These are phyloP conservation scores for Capreolus pygargus DNA, from an alignment of 2,113 vertebrate species.

Conservation along the genomic window DNA sequence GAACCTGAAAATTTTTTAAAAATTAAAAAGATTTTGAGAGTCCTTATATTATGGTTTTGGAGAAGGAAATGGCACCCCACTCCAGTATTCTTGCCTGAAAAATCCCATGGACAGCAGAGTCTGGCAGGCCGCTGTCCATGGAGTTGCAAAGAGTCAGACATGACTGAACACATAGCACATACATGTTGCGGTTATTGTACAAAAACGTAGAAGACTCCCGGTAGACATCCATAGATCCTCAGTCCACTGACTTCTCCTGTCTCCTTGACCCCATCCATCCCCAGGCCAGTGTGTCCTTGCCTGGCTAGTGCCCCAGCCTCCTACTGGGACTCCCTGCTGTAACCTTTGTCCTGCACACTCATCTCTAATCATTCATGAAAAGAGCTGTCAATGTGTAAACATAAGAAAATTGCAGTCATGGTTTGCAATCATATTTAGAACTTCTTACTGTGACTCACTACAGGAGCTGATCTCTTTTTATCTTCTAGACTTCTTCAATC, in stretches of 20 bases:
- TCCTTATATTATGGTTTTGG: not conserved
- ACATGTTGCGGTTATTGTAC: not conserved
- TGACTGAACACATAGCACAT: not conserved
- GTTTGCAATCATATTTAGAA: not conserved
- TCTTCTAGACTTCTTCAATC: not conserved
- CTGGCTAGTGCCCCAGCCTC: no score
- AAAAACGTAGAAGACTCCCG: fast-evolving
- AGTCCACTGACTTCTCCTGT: no score
- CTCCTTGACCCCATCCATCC: fast-evolving
- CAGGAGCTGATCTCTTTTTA: fast-evolving
- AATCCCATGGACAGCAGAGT: not conserved
- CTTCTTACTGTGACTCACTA: fast-evolving
- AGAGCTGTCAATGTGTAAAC: not conserved
- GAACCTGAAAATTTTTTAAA: not conserved
- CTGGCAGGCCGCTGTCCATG: not conserved
- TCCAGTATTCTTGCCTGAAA: not conserved
- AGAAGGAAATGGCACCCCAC: not conserved
- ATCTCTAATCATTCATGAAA: not conserved
- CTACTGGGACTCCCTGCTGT: not conserved
- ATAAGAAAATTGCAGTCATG: not conserved
- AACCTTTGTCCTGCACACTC: fast-evolving
- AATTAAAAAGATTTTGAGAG: not conserved
- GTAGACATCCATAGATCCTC: not conserved
- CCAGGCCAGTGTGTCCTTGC: fast-evolving
- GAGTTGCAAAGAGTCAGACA: not conserved